Percentiles rank a stretch among this genome's conserved stretches.
phyloP scores from a whole-genome alignment of 2,797 vertebrate genomes.

The Vipera ursinii region DNA sequence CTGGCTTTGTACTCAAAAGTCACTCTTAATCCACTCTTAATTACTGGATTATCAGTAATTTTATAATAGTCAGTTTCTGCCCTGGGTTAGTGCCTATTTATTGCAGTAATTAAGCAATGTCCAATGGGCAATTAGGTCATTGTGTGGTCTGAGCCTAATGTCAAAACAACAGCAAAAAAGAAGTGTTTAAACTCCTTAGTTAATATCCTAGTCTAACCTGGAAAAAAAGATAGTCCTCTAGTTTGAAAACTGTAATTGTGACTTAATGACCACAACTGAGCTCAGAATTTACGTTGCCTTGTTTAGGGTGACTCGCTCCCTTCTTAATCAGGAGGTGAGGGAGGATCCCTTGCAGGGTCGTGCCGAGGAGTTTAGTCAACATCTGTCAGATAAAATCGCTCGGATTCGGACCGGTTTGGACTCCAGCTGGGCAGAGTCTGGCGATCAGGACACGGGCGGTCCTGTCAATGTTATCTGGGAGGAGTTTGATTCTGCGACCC shows the following conservation, averaged over 20 bases:
- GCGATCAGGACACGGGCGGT: too few species aligned
- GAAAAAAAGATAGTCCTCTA: not conserved
- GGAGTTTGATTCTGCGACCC: too few species aligned
- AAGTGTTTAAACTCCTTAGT: not conserved
- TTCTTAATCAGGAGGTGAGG: too few species aligned
- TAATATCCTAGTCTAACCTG: not conserved
- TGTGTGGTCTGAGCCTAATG: not conserved
- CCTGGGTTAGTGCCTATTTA: slow-evolving; percentile 34
- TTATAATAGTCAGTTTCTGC: slow-evolving; percentile 34
- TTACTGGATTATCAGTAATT: slow-evolving; percentile 26
- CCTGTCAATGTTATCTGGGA: too few species aligned
- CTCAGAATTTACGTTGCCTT: too few species aligned
- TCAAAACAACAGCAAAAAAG: not conserved
- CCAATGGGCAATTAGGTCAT: not conserved
- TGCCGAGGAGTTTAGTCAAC: too few species aligned
- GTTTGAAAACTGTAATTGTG: not conserved
- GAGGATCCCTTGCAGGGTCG: too few species aligned
- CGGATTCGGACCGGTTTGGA: too few species aligned
- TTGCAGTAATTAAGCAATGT: slow-evolving; percentile 23
- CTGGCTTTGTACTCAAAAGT: not conserved
- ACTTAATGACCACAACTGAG: too few species aligned
- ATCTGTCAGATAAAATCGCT: too few species aligned
- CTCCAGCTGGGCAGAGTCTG: too few species aligned
- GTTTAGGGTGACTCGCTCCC: too few species aligned
- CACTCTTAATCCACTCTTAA: not conserved